Base-by-base conservation (phyloP, 1,140 invertebrate species). In the Tenebrio molitor region DNA sequence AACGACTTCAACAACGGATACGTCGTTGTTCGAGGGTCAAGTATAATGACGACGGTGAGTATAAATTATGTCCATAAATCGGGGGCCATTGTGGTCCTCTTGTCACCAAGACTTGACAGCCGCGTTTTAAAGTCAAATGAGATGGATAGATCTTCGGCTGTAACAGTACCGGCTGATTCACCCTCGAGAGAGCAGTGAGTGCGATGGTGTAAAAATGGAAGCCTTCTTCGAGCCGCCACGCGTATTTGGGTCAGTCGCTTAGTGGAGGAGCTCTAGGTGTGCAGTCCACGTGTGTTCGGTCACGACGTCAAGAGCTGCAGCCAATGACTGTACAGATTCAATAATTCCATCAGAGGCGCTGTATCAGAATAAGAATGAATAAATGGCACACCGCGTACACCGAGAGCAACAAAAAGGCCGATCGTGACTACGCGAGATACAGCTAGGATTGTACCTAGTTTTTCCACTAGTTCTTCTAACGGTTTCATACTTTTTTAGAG, bases 381-480 rank as follows among this genome's bases (percentile, higher is more conserved):
- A 44, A 66, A 42, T 66, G 36, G 34, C 29, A 65, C 64, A 44
- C 36, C 12, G 53, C 21, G 44, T 50, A 34, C 25, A 63, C 29
- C 25, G 34, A 66, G 64, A 66, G 64, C 64, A 66, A 66, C 64
- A 66, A 66, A 66, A 66, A 66, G 64, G 64, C 64, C 64, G 64
- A 66, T 66, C 64, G 64, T 66, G 64, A 63, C 46, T 71, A 71
- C 69, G 62, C 68, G 33, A 70, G 68, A 70, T 70, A 70, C 68
- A 70, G 69, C 53, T 71, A 71, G 50, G 41, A 71, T 39, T 44
- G 21, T 62, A 70, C 53, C 46, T 64, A 71, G 69, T 71, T 71
- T 71, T 71, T 71, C 69, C 53, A 58, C 69, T 71, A 64, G 69
- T 53, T 41, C 66, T 21, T 68, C 34, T 71, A 71, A 71, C 69